Percentiles rank a stretch among this genome's conserved stretches.
Evolutionary conservation across 2,797 vertebrate species (phyloP).

Genomic region (Pseudomugil tenellus): DNA sequence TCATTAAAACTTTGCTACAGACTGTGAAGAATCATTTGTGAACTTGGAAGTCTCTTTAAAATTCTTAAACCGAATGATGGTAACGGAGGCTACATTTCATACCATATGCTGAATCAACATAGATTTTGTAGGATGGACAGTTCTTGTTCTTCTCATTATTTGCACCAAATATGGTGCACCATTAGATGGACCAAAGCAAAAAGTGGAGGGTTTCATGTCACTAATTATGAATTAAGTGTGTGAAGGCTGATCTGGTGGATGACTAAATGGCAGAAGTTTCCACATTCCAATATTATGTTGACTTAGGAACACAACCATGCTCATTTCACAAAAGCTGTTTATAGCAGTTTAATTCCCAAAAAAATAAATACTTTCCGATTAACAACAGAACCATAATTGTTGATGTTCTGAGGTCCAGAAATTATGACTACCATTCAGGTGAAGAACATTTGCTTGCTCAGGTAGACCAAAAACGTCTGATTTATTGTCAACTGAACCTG

Average conservation of each 20-base stretch:
- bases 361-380: too few relatives aligned
- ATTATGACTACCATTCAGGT: not conserved
- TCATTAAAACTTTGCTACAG: too few relatives aligned
- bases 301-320: not conserved
- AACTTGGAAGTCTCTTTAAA: constrained; percentile 20
- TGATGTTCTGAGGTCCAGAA: not conserved
- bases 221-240: not conserved
- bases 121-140: too few relatives aligned
- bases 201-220: not conserved
- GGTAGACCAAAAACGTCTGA: not conserved
- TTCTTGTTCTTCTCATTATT: too few relatives aligned
- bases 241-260: constrained; percentile 8
- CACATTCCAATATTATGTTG: not conserved
- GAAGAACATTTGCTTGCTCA: not conserved
- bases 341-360: too few relatives aligned
- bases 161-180: too few relatives aligned
- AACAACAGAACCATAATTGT: too few relatives aligned
- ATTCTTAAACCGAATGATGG: constrained; percentile 13
- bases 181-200: constrained; percentile 9
- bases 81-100: constrained; percentile 20
- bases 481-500: not conserved
- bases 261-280: not conserved
- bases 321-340: too few relatives aligned
- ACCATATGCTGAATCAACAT: constrained; percentile 3
- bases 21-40: constrained; percentile 12